Evolutionary conservation across 1,140 invertebrate genomes (phyloP).

Genomic region (Mactra quadrangularis): DNA sequence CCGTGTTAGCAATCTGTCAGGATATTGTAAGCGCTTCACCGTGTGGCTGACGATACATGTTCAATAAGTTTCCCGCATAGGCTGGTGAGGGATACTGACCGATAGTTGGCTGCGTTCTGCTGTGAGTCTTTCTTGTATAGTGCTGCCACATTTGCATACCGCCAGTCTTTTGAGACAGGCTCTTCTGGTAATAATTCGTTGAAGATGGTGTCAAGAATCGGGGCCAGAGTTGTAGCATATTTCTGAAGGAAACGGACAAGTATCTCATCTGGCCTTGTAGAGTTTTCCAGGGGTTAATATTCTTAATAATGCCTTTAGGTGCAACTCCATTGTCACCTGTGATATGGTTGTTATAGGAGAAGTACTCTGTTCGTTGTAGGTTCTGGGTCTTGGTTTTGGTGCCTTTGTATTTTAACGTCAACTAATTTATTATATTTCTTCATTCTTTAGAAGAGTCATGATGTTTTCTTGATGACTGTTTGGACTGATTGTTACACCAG

Average conservation of each 20-base stretch:
- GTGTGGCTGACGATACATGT: not conserved
- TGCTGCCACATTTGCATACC: not conserved
- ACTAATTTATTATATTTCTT: not conserved
- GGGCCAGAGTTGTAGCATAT: too few relatives aligned
- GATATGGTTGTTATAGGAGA: not conserved
- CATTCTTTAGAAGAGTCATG: not conserved
- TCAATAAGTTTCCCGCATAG: slow-evolving; percentile 13
- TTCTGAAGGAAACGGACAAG: too few relatives aligned
- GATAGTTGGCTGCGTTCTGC: slow-evolving; percentile 33
- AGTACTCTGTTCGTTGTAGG: not conserved
- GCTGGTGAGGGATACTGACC: slow-evolving; percentile 17
- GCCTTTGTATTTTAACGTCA: not conserved
- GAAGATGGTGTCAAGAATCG: slow-evolving; percentile 3
- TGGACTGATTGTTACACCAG: not conserved
- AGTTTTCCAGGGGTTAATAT: too few relatives aligned
- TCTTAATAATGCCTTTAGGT: too few relatives aligned
- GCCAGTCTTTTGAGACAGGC: not conserved
- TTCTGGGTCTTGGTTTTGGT: not conserved
- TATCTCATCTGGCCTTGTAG: too few relatives aligned
- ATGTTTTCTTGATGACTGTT: not conserved
- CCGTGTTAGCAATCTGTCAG: too few relatives aligned
- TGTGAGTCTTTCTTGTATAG: slow-evolving; percentile 7
- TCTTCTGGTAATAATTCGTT: slow-evolving; percentile 4
- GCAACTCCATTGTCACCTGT: not conserved
- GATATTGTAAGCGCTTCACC: slow-evolving; percentile 7